Evolutionary conservation across 1,140 invertebrate species (phyloP).

Genomic region (Portunus trituberculatus): DNA sequence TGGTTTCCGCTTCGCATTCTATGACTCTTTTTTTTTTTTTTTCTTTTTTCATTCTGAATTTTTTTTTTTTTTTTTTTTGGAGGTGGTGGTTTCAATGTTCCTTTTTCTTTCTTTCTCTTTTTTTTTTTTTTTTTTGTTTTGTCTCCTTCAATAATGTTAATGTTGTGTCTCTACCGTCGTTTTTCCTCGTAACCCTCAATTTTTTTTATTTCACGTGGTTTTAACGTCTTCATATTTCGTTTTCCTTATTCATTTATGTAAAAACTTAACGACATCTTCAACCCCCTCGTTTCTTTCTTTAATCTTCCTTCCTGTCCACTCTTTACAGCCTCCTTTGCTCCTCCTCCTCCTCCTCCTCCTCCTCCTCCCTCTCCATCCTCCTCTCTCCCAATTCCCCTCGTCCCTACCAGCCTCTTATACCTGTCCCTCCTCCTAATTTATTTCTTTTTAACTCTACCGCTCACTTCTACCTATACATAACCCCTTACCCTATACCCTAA

Average conservation of each 20-base stretch:
- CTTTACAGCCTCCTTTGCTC: neutral
- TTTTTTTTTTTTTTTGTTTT: neutral
- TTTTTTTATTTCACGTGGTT: neutral
- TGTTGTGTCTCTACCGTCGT: neutral
- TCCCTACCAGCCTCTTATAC: neutral
- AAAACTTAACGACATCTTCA: conserved; percentile 14
- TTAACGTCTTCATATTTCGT: conserved; percentile 2
- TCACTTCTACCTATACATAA: neutral
- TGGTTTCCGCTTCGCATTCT: neutral
- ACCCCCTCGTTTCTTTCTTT: neutral
- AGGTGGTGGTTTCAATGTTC: neutral
- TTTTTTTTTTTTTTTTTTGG: neutral
- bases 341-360: neutral
- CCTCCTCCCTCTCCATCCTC: neutral
- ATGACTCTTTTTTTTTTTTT: neutral
- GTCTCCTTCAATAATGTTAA: neutral
- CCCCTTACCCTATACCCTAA: neutral
- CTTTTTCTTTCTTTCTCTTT: neutral
- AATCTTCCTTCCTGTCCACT: neutral
- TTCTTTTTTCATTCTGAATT: too few species aligned
- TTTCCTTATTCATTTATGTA: conserved; percentile 16
- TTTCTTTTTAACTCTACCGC: conserved; percentile 10
- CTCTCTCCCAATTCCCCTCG: neutral
- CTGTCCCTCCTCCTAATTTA: conserved; percentile 9
- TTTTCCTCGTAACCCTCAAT: neutral